These are phyloP conservation scores for Nephrotoma flavescens DNA, from an alignment of 2,888 invertebrate genomes.

Conservation along the genomic window DNA sequence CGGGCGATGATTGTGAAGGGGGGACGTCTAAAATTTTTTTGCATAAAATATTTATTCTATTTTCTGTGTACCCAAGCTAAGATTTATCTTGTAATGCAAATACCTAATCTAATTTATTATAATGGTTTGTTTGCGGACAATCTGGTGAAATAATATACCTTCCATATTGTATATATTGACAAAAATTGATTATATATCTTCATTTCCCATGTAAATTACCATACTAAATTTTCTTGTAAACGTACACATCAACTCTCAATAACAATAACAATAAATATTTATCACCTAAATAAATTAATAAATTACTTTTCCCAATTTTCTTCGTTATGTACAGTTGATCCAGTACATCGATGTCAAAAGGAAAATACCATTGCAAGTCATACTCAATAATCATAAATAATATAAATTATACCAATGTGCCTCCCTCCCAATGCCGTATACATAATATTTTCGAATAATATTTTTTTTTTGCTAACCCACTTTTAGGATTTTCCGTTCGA, in stretches of 20 bases:
- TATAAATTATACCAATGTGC: neutral
- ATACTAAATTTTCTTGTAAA: neutral
- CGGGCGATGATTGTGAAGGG: neutral
- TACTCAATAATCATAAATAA: neutral
- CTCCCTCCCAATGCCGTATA: neutral
- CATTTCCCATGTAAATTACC: neutral
- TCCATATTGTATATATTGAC: neutral
- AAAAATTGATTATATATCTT: neutral
- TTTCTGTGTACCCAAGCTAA: neutral
- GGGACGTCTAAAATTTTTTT: neutral
- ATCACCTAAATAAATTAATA: neutral
- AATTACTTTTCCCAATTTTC: neutral
- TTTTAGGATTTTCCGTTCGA: neutral
- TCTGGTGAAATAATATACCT: neutral
- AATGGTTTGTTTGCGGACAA: neutral
- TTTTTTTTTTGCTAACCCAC: neutral
- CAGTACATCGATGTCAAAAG: neutral
- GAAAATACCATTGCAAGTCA: neutral
- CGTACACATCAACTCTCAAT: neutral
- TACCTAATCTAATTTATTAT: neutral
- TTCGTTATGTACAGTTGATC: neutral
- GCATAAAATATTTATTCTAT: neutral
- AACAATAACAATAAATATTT: neutral
- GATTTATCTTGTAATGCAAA: neutral
- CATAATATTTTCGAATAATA: neutral